Base-by-base conservation (phyloP, 2,888 invertebrate genomes). In the Conchocele bisecta region DNA sequence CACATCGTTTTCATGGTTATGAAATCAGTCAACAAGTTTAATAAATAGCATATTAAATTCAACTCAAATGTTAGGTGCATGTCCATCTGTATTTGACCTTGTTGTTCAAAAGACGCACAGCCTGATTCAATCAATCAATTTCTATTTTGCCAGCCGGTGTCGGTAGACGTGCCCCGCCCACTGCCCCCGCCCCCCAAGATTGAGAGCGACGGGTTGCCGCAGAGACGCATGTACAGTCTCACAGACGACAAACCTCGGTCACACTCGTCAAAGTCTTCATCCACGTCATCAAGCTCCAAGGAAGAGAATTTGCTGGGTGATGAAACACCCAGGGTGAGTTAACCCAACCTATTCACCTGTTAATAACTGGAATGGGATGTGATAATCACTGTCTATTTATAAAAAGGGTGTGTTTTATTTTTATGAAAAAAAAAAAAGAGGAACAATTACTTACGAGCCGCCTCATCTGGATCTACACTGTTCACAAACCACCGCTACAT, bases 161-260 rank as follows among this genome's bases (percentile, higher is more conserved):
- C 82, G 54, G 84, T 83, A 29, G 83, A 82, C 42, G 84, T 83
- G 48, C 85, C 87, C 0, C 83, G 88, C 13, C 88, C 88, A 5
- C 73, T 89, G 37, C 89, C 89, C 6, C 81, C 81, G 3, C 83
- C 85, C 17, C 87, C 87, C 42, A 79, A 74, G 1, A 81, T 81
- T 28, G 80, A 79, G n/a, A 81, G 84, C 56, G 76, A 78, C 17
- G 85, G 86, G 7, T 66, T 86, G 33, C 88, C 88, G 3, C 81
- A 84, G 59, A 74, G 81, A n/a, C 44, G 86, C 48, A 57, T 53
- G n/a, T n/a, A n/a, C 20, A 70, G 54, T 57, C 50, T 68, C n/a
- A 67, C 64, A 9, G 74, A 73, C n/a, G 60, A 75, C 9, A 68
- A 68, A n/a, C 59, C 73, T 24, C 39, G 50, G 15, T 64, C 81